These are phyloP conservation scores for Harpagifer antarcticus DNA, from an alignment of 2,797 vertebrate species.

Conservation along the genomic window DNA sequence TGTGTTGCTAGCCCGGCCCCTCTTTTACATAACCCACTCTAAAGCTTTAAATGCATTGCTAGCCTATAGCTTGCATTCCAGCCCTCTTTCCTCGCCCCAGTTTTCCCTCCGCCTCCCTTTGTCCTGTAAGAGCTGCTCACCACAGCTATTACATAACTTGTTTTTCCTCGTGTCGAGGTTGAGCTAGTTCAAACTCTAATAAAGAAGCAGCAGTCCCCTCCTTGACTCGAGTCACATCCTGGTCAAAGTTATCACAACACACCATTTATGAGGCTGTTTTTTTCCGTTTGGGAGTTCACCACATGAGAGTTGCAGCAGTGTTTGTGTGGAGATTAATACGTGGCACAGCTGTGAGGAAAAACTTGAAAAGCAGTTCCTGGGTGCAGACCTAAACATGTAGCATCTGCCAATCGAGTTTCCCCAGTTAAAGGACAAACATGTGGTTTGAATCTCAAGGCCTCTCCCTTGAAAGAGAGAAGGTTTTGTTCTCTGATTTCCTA, in stretches of 20 bases:
- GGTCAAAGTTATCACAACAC: constrained; percentile 28
- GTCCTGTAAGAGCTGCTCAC: constrained; percentile 63
- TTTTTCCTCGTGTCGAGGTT: constrained; percentile 67
- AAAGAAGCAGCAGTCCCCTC: constrained; percentile 29
- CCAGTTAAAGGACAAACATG: constrained; percentile 24
- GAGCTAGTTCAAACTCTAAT: constrained; percentile 66
- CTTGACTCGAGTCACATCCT: constrained; percentile 18
- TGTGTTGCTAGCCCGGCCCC: constrained; percentile 5
- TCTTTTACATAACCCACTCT: constrained; percentile 20
- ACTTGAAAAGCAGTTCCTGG: background rate
- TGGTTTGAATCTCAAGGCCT: constrained; percentile 47
- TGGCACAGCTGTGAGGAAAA: background rate
- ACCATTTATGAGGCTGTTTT: constrained; percentile 40
- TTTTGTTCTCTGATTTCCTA: constrained; percentile 76
- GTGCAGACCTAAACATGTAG: background rate
- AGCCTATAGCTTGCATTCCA: constrained; percentile 55
- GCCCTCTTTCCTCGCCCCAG: constrained; percentile 37
- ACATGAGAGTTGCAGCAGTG: background rate
- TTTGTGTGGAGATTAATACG: background rate
- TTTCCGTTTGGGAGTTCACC: background rate
- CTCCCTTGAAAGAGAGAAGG: constrained; percentile 41
- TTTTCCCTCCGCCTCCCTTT: constrained; percentile 53
- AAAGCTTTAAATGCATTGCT: constrained; percentile 16
- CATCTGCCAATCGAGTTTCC: background rate
- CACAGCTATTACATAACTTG: constrained; percentile 77